Evolutionary conservation across 2,888 invertebrate genomes (phyloP), one percentile per base, ranked within the genome.

Genomic region (Euzophera pinguis): DNA sequence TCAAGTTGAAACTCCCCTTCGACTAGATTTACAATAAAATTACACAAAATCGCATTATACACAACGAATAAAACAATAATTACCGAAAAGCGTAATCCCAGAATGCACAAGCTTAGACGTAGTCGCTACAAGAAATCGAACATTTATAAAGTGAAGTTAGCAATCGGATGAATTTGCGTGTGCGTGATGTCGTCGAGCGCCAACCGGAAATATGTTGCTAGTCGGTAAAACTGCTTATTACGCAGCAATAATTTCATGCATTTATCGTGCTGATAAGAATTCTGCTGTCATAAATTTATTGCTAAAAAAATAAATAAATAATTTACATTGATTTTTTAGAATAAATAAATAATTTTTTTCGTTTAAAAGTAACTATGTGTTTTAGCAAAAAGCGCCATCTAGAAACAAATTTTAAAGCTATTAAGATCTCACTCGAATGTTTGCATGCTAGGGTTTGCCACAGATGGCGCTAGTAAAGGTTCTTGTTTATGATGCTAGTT

Each of bases 71-170:
- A 76, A 85, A 83, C 66, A 81, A 81, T 82, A 87, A 74, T 88
- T 90, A 90, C 90, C 89, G 84, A 88, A 84, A 84, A 84, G 80
- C 72, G 81, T 77, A 75, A 80, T 87, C 81, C 83, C 4, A 80
- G 85, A 81, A 81, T 74, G 79, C 80, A 78, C 85, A 86, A 85
- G 84, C 84, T 86, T 86, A 85, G 76, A 84, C 83, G 86, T 81
- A 82, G 80, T 78, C 81, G 32, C 10, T 32, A 71, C 78, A 87
- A 82, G 71, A 87, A 82, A 90, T 89, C 89, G 90, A 90, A 85
- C 87, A 85, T 88, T 78, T 84, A 84, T 71, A 63, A 71, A 80
- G 76, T 87, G 89, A 90, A 90, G 89, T 84, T 84, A 66, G 86
- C 67, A 61, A 58, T 75, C 75, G 71, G 61, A 69, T 64, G 72